phyloP scores from a whole-genome alignment of 2,113 vertebrate species.

The Eupsittula cactorum region DNA sequence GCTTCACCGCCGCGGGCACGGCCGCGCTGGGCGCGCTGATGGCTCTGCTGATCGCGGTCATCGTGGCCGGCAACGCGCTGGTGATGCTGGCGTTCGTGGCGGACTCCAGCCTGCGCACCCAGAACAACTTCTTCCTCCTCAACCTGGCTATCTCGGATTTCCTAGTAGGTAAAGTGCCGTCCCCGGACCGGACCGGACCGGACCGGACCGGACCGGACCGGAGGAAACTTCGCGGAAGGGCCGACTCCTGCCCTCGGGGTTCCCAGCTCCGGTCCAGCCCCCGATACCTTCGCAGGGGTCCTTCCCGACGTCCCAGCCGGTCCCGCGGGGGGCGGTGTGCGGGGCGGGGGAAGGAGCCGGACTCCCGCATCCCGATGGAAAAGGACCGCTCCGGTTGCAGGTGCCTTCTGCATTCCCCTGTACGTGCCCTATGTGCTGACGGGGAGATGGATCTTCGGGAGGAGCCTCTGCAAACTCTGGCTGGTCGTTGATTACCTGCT shows the following conservation, averaged over 20 bases:
- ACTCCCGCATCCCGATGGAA: background rate
- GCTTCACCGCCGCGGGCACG: constrained; percentile 69
- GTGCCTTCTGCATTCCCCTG: constrained; percentile 82
- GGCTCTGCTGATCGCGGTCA: constrained; percentile 76
- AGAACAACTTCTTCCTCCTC: constrained; percentile 82
- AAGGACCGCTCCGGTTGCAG: constrained; percentile 40
- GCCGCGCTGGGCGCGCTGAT: constrained; percentile 73
- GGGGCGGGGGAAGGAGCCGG: background rate
- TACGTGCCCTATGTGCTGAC: constrained; percentile 83
- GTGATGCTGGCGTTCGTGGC: constrained; percentile 80
- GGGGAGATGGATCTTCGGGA: constrained; percentile 79
- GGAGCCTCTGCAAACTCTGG: constrained; percentile 83
- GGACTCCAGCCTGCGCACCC: constrained; percentile 80
- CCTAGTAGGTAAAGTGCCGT: constrained; percentile 79
- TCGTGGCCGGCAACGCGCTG: constrained; percentile 79
- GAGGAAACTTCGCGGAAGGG: background rate
- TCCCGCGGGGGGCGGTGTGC: background rate
- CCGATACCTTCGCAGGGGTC: background rate
- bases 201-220: background rate
- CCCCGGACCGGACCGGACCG: background rate
- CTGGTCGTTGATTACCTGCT: constrained; percentile 82
- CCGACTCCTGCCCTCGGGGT: background rate
- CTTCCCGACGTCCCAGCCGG: background rate
- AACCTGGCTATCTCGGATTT: constrained; percentile 83
- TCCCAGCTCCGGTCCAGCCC: background rate